Evolutionary conservation across 2,888 invertebrate species (phyloP), one percentile per base, ranked within the genome.

Genomic region (Caenorhabditis plicata): DNA sequence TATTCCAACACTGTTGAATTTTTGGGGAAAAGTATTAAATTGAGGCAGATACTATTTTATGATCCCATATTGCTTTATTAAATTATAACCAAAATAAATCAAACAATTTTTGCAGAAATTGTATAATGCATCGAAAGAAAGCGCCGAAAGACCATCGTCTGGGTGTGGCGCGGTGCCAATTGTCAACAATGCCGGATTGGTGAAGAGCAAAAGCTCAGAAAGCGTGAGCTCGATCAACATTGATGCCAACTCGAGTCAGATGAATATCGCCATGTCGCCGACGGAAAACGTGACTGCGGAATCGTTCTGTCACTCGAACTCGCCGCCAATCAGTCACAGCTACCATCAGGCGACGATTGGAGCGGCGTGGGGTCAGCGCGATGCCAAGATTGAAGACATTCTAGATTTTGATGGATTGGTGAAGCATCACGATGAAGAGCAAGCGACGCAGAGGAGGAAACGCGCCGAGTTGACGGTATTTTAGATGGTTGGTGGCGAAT

Each of bases 381-480:
- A 9, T 27, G 7, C 29, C 7, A 27, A 22, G 11, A 27, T 36
- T 4, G 15, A 46, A 33, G 49, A 58, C 2, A 11, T 38, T 17
- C 26, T 71, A 1, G 68, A 68, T 42, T 4, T 38, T 25, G 71
- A 71, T 41, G 71, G 71, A 13, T 35, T 71, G 11, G 26, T 61
- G 2, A 53, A 45, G 23, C 65, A 58, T 38, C 40, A 51, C 17
- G 71, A 71, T 41, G 43, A 54, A 9, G 46, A 43, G 17, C 68
- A 68, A 33, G 54, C 53, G 17, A 36, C 31, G n/a, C 32, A 44
- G 19, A 44, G 61, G 43, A 51, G 51, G 36, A 60, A 49, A 44
- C 39, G 51, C n/a, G n/a, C n/a, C n/a, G n/a, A n/a, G n/a, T n/a
- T n/a, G 5, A 42, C 27, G 15, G 31, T 22, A 22, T 17, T 19